These are phyloP conservation scores for Anomalospiza imberbis DNA, from an alignment of 2,797 vertebrate genomes.

Conservation along the genomic window DNA sequence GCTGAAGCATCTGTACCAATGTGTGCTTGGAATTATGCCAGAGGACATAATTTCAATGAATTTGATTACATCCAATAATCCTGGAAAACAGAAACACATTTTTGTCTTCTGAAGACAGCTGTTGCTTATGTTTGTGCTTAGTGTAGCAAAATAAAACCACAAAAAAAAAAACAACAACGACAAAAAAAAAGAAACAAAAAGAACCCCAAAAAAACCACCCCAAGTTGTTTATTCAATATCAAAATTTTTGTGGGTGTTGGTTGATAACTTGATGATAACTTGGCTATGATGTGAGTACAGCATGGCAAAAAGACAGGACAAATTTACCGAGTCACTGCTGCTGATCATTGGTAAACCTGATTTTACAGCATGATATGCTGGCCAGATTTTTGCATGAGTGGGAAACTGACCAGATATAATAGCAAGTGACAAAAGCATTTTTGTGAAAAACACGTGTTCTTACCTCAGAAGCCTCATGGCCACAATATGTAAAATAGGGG, in stretches of 20 bases:
- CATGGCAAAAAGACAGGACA: neutral
- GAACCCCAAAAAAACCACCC: neutral
- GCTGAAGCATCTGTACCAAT: neutral
- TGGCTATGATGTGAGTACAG: neutral
- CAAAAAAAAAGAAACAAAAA: neutral
- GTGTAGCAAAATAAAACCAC: neutral
- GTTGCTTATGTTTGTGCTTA: neutral
- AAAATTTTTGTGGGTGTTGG: neutral
- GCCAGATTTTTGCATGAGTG: neutral
- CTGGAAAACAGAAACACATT: neutral
- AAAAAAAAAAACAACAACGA: too few species aligned
- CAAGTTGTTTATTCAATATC: neutral
- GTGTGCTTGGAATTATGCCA: neutral
- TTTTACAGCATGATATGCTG: neutral
- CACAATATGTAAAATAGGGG: neutral
- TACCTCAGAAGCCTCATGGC: neutral
- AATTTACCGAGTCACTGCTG: neutral
- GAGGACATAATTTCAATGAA: neutral
- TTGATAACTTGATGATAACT: neutral
- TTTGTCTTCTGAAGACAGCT: neutral
- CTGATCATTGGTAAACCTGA: neutral
- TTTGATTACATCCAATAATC: neutral
- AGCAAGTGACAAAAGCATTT: neutral
- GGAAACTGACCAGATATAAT: neutral
- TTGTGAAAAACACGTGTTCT: neutral